A percentile compares a stretch with the other conserved stretches of the same genome.
phyloP scores from a whole-genome alignment of 2,797 vertebrate species.

The Enteromius afrohamiltoni region DNA sequence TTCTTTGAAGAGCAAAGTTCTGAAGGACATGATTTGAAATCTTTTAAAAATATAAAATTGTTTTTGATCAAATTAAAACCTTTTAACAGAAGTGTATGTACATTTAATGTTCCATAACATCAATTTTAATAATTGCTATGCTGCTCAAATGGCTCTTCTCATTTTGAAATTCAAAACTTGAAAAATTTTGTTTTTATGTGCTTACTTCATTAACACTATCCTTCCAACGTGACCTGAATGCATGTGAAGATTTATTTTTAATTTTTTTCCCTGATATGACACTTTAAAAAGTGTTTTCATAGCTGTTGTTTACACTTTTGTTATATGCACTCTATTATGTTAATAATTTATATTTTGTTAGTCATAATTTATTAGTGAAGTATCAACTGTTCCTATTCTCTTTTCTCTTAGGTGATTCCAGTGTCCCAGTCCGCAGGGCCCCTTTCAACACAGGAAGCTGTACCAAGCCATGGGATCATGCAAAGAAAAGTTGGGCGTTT shows the following conservation, averaged over 20 bases:
- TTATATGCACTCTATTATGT: too few species aligned
- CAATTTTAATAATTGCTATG: background rate
- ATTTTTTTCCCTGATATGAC: background rate
- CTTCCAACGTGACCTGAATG: background rate
- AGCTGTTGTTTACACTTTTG: background rate
- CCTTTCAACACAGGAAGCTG: constrained; percentile 59
- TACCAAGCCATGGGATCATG: constrained; percentile 56
- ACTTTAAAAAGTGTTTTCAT: background rate
- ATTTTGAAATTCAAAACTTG: background rate
- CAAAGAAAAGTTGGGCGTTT: constrained; percentile 81
- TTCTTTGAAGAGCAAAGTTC: background rate
- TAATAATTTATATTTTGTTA: background rate
- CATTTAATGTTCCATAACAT: background rate
- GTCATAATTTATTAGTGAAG: background rate
- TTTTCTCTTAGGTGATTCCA: constrained; percentile 74
- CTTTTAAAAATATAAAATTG: background rate
- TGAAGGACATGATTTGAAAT: background rate
- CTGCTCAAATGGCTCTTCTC: background rate
- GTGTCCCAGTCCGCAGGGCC: constrained; percentile 67
- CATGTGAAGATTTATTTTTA: background rate
- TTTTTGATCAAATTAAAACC: background rate
- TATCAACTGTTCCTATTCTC: background rate
- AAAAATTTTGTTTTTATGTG: background rate
- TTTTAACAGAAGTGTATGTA: background rate
- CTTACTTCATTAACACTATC: background rate